A percentile compares a stretch with the other conserved stretches of the same genome.
Evolutionary conservation across 1,140 invertebrate species (phyloP).

Genomic region (Ruditapes philippinarum): DNA sequence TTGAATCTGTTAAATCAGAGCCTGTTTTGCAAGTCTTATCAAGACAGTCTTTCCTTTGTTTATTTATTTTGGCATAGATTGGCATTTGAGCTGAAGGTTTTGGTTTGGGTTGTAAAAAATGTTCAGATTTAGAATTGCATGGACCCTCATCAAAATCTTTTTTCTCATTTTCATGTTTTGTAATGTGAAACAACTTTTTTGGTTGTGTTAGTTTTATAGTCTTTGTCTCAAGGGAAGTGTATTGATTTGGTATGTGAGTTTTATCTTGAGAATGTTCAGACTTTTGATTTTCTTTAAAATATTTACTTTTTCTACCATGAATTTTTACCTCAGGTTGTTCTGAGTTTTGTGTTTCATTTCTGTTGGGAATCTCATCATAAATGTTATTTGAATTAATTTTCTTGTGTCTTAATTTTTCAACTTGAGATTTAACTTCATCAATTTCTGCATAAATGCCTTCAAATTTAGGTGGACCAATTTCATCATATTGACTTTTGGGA

Average conservation of each 20-base stretch:
- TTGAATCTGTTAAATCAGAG: neutral
- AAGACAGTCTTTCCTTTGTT: neutral
- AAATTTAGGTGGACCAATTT: neutral
- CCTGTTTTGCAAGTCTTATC: neutral
- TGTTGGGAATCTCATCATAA: slow-evolving; percentile 6
- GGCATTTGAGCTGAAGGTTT: neutral
- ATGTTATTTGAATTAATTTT: neutral
- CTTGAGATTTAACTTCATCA: slow-evolving; percentile 25
- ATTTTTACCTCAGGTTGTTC: neutral
- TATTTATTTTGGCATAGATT: slow-evolving; percentile 57
- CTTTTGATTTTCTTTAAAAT: slow-evolving; percentile 23
- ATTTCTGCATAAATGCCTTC: slow-evolving; percentile 56
- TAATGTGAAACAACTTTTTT: too few species aligned
- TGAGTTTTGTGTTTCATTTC: neutral
- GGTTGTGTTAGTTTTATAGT: neutral
- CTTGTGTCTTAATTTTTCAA: neutral
- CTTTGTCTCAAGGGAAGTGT: neutral
- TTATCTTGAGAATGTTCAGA: neutral
- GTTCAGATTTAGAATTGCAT: neutral
- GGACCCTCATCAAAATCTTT: neutral
- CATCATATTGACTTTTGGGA: slow-evolving; percentile 2
- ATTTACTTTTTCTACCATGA: slow-evolving; percentile 59
- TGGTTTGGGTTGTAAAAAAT: neutral
- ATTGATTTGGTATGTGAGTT: too few species aligned
- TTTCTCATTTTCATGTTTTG: too few species aligned